Conservation (phyloP, 2,888 invertebrate species). For the Andrena marginata region DNA sequence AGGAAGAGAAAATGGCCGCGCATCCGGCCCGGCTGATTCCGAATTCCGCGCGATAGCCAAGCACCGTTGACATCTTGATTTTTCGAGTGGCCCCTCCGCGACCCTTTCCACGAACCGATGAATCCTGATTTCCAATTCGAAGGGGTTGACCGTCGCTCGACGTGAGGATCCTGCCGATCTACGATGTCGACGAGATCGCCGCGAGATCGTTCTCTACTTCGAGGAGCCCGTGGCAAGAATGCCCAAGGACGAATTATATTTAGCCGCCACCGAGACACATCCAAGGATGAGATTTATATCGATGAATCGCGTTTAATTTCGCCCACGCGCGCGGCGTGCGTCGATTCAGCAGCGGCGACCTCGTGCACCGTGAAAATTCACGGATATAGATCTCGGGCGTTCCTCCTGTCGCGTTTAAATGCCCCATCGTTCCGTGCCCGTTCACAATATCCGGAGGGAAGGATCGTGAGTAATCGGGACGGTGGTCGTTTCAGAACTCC, state of each 20-base stretch:
- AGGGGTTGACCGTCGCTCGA: slow-evolving; percentile 62
- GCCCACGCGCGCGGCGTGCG: not conserved
- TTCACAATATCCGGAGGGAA: not conserved
- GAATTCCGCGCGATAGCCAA: slow-evolving; percentile 72
- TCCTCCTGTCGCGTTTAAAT: not conserved
- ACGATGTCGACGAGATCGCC: slow-evolving; percentile 18
- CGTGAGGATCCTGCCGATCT: slow-evolving; percentile 73
- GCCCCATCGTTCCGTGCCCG: not conserved
- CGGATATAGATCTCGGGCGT: not conserved
- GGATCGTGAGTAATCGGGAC: not conserved
- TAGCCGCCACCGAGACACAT: slow-evolving; percentile 53
- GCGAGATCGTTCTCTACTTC: slow-evolving; percentile 31
- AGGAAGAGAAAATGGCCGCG: slow-evolving; percentile 23
- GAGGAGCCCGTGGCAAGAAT: slow-evolving; percentile 34
- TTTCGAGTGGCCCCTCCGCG: slow-evolving; percentile 71
- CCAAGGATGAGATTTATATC: slow-evolving; percentile 64
- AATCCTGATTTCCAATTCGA: slow-evolving; percentile 76
- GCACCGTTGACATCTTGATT: slow-evolving; percentile 68
- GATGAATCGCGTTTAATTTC: slow-evolving; percentile 56
- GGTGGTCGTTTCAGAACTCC: not conserved
- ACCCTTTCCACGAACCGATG: slow-evolving; percentile 75
- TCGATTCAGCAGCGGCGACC: not conserved
- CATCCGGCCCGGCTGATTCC: slow-evolving; percentile 74
- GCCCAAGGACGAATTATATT: slow-evolving; percentile 71
- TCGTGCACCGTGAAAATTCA: not conserved